These are phyloP conservation scores for Notodromas monacha DNA, from an alignment of 2,888 invertebrate genomes.

Conservation along the genomic window DNA sequence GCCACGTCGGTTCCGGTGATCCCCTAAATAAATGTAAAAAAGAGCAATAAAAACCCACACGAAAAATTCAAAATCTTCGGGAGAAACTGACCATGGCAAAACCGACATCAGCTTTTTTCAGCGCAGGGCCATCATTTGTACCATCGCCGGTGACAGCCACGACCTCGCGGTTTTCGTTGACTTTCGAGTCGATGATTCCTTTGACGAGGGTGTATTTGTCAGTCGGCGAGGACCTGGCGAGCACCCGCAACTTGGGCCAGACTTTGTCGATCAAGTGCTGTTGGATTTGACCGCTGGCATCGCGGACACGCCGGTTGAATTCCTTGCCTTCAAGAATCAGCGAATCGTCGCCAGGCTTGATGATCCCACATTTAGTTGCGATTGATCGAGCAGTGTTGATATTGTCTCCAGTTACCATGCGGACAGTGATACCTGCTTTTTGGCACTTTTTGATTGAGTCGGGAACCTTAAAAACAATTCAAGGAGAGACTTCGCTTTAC, in stretches of 20 bases:
- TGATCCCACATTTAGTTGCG: constrained; percentile 81
- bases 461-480: too few relatives aligned
- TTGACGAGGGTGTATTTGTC: constrained; percentile 93
- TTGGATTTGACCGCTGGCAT: constrained; percentile 55
- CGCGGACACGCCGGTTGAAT: constrained; percentile 69
- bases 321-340: constrained; percentile 87
- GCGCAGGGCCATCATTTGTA: constrained; percentile 85
- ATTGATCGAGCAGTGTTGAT: constrained; percentile 94
- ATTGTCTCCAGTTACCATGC: constrained; percentile 99
- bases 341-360: constrained; percentile 74
- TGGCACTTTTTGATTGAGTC: constrained; percentile 87
- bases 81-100: constrained; percentile 85
- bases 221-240: constrained; percentile 85
- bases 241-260: constrained; percentile 78
- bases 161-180: constrained; percentile 63
- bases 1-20: constrained; percentile 99
- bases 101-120: constrained; percentile 93
- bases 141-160: constrained; percentile 96
- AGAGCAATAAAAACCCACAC: too few relatives aligned
- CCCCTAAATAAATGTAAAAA: constrained; percentile 40
- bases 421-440: constrained; percentile 84
- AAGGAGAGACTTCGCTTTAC: too few relatives aligned
- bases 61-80: too few relatives aligned
- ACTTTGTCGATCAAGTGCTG: constrained; percentile 78
- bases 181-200: constrained; percentile 86